Percentiles rank a stretch among this genome's conserved stretches.
Conservation (phyloP, 2,113 vertebrate genomes). For the Callaeas wilsoni region DNA sequence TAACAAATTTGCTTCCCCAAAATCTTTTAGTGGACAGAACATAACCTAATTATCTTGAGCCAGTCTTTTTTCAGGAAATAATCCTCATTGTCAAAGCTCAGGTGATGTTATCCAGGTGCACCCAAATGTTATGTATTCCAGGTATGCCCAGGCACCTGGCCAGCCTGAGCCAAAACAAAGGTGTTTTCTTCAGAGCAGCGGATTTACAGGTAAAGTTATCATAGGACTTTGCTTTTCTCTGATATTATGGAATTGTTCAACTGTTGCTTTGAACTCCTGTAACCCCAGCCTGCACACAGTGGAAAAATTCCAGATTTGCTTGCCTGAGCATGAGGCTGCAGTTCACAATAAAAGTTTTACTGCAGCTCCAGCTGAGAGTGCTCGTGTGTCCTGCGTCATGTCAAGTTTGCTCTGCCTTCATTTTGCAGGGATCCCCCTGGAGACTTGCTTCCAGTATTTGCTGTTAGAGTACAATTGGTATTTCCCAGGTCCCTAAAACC, state of each 20-base stretch:
- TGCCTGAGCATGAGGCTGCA: not conserved
- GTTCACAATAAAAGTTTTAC: not conserved
- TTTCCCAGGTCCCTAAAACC: not conserved
- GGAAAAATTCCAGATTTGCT: slow-evolving; percentile 20
- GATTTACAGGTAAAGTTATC: not conserved
- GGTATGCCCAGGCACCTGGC: not conserved
- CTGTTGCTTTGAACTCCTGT: slow-evolving; percentile 11
- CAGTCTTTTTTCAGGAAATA: not conserved
- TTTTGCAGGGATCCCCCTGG: not conserved
- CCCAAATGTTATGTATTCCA: not conserved
- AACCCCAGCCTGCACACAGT: not conserved
- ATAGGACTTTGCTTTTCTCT: not conserved
- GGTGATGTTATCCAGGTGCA: not conserved
- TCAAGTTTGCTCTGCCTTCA: not conserved
- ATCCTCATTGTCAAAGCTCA: not conserved
- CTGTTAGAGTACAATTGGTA: not conserved
- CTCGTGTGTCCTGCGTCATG: not conserved
- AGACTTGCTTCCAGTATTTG: not conserved
- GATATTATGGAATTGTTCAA: not conserved
- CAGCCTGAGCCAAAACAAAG: not conserved
- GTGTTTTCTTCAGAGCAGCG: not conserved
- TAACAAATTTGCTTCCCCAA: not conserved
- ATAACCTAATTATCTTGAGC: not conserved
- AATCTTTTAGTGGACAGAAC: not conserved
- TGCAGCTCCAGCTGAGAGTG: not conserved